Evolutionary conservation across 2,888 invertebrate species (phyloP), one percentile per base, ranked within the genome.

Genomic region (Hemithea aestivaria): DNA sequence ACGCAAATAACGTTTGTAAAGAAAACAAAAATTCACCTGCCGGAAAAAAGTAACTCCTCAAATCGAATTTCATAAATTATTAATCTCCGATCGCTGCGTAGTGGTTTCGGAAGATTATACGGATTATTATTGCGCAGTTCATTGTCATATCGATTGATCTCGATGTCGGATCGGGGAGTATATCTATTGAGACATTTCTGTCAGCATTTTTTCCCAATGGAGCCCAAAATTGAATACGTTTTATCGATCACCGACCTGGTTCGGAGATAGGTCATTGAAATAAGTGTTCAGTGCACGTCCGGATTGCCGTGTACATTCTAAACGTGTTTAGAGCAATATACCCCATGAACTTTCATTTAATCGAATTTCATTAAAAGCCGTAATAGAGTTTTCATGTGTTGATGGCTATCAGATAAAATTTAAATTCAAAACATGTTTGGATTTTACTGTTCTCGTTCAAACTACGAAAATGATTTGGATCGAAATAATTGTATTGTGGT

Each of bases 161-260:
- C 20, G 22, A 7, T 26, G 20, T 30, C 21, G 28, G 22, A 12
- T 28, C 10, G 33, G 33, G 26, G 24, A 8, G 29, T 40, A 30
- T 30, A 30, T 30, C 40, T 30, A 25, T 27, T 10, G 16, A 20
- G 23, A 36, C 21, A 23, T 8, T 20, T 10, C 24, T 20, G 40
- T 34, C 42, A 41, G 40, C 30, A 24, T 30, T 40, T 27, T 40
- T 27, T 10, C 29, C 32, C 28, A 24, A 40, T 9, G 32, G 32
- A 35, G 41, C 36, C 9, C 23, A 12, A 38, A 47, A 52, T 37
- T 42, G 40, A 48, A 37, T 45, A 47, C 34, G 39, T 41, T 56
- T 42, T 51, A 58, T 58, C 39, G 52, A 62, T 57, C 54, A 34
- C 26, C 31, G 42, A 33, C 35, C 37, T 26, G 35, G 40, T 45